A percentile compares a stretch with the other conserved stretches of the same genome.
These are phyloP conservation scores for Hypomecis punctinalis DNA, from an alignment of 2,888 invertebrate species.

Conservation along the genomic window DNA sequence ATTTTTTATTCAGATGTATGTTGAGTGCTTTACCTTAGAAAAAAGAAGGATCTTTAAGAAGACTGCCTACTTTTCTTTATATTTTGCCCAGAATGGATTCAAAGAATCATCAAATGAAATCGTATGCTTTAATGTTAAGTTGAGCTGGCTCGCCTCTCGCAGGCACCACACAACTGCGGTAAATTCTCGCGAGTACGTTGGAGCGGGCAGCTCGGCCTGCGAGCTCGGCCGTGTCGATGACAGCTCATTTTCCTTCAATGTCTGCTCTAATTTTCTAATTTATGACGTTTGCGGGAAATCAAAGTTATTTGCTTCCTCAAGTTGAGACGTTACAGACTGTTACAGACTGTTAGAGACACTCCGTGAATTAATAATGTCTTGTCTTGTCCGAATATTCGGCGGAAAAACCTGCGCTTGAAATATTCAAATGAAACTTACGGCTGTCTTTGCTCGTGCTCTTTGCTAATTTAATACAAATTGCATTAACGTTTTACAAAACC, in stretches of 20 bases:
- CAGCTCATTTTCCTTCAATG: conserved; percentile 7
- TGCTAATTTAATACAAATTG: too few relatives aligned
- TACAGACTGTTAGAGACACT: not conserved
- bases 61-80: too few relatives aligned
- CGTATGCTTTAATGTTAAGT: too few relatives aligned
- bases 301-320: conserved; percentile 13
- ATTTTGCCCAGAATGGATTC: too few relatives aligned
- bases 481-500: too few relatives aligned
- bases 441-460: too few relatives aligned
- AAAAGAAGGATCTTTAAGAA: too few relatives aligned
- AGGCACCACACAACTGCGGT: too few relatives aligned
- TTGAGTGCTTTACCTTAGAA: too few relatives aligned
- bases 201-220: not conserved
- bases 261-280: conserved; percentile 9
- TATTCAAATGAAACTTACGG: not conserved
- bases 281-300: not conserved
- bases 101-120: too few relatives aligned
- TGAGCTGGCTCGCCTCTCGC: too few relatives aligned
- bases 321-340: not conserved
- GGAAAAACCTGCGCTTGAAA: conserved; percentile 4
- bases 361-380: conserved; percentile 5
- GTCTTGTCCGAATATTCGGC: not conserved
- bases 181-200: not conserved
- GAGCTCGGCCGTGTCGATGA: not conserved
- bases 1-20: too few relatives aligned